A percentile compares a stretch with the other conserved stretches of the same genome.
phyloP scores from a whole-genome alignment of 2,797 vertebrate species.

The Sebastolobus alascanus region DNA sequence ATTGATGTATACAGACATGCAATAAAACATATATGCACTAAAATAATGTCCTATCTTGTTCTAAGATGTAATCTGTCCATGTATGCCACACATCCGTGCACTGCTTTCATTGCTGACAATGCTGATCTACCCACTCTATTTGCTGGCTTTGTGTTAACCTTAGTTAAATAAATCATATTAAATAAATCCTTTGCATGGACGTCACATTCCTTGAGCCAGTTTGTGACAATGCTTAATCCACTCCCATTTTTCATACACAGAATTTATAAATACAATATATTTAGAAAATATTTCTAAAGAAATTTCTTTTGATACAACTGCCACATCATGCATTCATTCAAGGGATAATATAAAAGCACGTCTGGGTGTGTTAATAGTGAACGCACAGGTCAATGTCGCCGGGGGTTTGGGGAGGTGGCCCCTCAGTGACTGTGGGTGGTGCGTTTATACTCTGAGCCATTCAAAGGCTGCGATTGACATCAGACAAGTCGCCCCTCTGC shows the following conservation, averaged over 20 bases:
- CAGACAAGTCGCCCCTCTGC: slow-evolving; percentile 31
- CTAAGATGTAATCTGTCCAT: neutral
- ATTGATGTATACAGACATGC: neutral
- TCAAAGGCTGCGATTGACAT: slow-evolving; percentile 60
- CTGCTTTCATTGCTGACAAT: neutral
- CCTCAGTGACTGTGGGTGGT: slow-evolving; percentile 74
- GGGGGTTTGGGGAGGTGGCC: slow-evolving; percentile 55
- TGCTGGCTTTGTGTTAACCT: too few species aligned
- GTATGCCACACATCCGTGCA: neutral
- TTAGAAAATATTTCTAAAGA: neutral
- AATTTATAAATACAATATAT: neutral
- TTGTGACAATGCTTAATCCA: neutral
- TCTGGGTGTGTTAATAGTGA: neutral
- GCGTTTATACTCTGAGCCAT: slow-evolving; percentile 59
- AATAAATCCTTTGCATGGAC: too few species aligned
- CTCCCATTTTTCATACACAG: neutral
- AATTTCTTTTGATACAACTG: too few species aligned
- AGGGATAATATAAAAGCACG: neutral
- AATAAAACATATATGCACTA: neutral
- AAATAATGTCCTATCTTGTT: neutral
- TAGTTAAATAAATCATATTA: too few species aligned
- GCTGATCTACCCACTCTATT: too few species aligned
- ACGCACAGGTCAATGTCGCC: slow-evolving; percentile 26
- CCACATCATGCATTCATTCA: neutral
- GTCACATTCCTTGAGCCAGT: neutral